Percentiles rank a stretch among this genome's conserved stretches.
phyloP scores from a whole-genome alignment of 2,797 vertebrate species.

The Lindbergichthys nudifrons region DNA sequence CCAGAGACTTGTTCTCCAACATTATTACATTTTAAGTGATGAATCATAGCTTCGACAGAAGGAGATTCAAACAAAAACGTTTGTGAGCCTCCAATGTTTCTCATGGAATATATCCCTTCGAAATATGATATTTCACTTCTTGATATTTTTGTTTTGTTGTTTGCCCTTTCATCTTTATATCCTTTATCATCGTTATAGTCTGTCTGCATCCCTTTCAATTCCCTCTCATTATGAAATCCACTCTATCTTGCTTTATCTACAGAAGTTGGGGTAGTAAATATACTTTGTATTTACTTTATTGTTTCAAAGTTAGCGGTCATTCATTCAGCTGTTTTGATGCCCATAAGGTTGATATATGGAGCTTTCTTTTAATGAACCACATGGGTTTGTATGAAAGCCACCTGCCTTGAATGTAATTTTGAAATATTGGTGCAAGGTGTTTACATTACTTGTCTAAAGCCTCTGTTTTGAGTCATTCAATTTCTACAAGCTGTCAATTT shows the following conservation, averaged over 20 bases:
- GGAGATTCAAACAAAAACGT: not conserved
- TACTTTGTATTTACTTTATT: not conserved
- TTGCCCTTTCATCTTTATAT: not conserved
- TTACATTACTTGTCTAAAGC: slow-evolving; percentile 16
- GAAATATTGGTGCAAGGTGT: not conserved
- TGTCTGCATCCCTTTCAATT: slow-evolving; percentile 1
- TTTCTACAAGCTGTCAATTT: not conserved
- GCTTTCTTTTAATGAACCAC: slow-evolving; percentile 14
- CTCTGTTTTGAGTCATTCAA: slow-evolving; percentile 15
- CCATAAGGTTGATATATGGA: not conserved
- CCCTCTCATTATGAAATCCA: not conserved
- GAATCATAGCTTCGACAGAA: not conserved
- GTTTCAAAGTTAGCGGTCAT: slow-evolving; percentile 19
- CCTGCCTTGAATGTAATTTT: not conserved
- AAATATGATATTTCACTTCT: not conserved
- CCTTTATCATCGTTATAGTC: not conserved
- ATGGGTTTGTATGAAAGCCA: not conserved
- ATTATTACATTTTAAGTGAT: slow-evolving; percentile 11
- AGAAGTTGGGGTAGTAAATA: not conserved
- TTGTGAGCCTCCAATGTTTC: not conserved
- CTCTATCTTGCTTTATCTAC: not conserved
- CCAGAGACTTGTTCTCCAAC: not conserved
- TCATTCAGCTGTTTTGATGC: slow-evolving; percentile 14
- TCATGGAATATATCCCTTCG: not conserved
- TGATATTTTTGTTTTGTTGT: not conserved